Conservation (phyloP, 2,888 invertebrate species). For the Zaprionus obscuricornis region DNA sequence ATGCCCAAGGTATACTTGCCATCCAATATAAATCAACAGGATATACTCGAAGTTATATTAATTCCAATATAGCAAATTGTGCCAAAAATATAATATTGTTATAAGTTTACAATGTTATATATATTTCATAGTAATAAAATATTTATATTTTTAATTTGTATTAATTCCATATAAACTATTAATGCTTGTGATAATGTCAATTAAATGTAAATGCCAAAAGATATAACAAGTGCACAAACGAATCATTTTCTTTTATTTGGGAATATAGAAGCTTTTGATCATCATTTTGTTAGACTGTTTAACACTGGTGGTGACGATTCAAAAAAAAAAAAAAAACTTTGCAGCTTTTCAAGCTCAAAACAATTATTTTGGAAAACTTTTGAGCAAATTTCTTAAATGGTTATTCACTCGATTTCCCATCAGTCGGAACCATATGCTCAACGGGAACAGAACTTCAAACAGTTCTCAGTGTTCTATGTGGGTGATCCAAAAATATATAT, state of each 20-base stretch:
- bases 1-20: constrained; percentile 29
- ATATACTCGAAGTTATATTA: constrained; percentile 32
- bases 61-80: constrained; percentile 39
- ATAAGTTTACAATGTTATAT: constrained; percentile 40
- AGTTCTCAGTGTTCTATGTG: constrained; percentile 17
- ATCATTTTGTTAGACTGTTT: too few relatives aligned
- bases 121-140: constrained; percentile 47
- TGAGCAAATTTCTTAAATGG: constrained; percentile 42
- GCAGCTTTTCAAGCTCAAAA: constrained; percentile 50
- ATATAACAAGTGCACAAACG: constrained; percentile 18
- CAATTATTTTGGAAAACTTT: constrained; percentile 60
- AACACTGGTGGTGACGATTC: constrained; percentile 38
- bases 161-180: constrained; percentile 59
- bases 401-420: constrained; percentile 15
- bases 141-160: constrained; percentile 56
- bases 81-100: constrained; percentile 54
- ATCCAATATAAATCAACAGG: constrained; percentile 8
- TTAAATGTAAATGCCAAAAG: constrained; percentile 47
- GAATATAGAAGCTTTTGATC: too few relatives aligned
- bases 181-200: constrained; percentile 71
- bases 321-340: too few relatives aligned
- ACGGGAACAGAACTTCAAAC: constrained; percentile 19
- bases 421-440: constrained; percentile 51
- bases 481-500: constrained; percentile 51
- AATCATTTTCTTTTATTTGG: neutral